Evolutionary conservation across 2,113 vertebrate genomes (phyloP).

Genomic region (Pleuronectes platessa): DNA sequence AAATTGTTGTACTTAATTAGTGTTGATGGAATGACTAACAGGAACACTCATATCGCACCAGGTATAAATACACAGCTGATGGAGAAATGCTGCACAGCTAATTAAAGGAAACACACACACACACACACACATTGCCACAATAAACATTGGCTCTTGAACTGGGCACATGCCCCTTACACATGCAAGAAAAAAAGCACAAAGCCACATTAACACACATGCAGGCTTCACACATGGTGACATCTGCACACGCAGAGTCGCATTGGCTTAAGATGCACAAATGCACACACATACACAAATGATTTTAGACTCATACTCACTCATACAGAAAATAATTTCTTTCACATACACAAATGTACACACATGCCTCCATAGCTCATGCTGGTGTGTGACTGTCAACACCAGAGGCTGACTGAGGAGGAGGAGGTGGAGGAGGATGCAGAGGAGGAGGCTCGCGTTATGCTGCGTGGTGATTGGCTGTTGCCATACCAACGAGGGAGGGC

Average conservation of each 20-base stretch:
- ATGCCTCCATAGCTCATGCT: constrained; percentile 41
- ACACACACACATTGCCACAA: too few relatives aligned
- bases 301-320: neutral
- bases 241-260: neutral
- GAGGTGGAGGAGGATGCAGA: constrained; percentile 27
- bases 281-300: neutral
- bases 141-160: too few relatives aligned
- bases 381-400: constrained; percentile 63
- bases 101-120: neutral
- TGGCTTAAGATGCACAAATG: neutral
- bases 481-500: constrained; percentile 81
- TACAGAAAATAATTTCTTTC: neutral
- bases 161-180: neutral
- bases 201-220: neutral
- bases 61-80: neutral
- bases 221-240: neutral
- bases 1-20: neutral
- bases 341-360: constrained; percentile 25
- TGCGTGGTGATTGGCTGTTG: constrained; percentile 75
- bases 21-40: neutral
- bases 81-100: too few relatives aligned
- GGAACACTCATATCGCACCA: neutral
- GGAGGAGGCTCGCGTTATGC: constrained; percentile 53
- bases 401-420: constrained; percentile 50
- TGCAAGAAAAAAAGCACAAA: constrained; percentile 4